These are phyloP conservation scores for Catajapyx aquilonaris DNA, from an alignment of 1,140 invertebrate genomes.

Conservation along the genomic window DNA sequence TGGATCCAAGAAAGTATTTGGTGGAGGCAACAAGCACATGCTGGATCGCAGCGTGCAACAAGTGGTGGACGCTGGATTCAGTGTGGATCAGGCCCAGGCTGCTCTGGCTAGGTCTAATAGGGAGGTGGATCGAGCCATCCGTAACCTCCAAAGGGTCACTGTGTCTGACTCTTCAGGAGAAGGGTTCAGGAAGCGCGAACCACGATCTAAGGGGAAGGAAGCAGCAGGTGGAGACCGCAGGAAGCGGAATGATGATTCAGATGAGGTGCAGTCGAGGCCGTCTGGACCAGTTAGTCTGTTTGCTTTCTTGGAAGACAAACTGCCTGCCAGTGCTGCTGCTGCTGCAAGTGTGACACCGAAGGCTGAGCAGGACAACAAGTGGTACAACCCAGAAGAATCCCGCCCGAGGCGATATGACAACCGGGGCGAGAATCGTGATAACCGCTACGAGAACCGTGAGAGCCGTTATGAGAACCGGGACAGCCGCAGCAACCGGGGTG, in stretches of 20 bases:
- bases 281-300: slow-evolving; percentile 66
- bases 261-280: slow-evolving; percentile 33
- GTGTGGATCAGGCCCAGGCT: slow-evolving; percentile 49
- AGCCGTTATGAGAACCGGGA: slow-evolving; percentile 11
- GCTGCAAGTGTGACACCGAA: too few relatives aligned
- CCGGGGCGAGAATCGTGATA: too few relatives aligned
- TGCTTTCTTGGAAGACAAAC: slow-evolving; percentile 66
- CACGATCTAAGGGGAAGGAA: slow-evolving; percentile 11
- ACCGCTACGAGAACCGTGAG: too few relatives aligned
- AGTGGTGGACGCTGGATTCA: slow-evolving; percentile 58
- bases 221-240: slow-evolving; percentile 10
- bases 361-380: too few relatives aligned
- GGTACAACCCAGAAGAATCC: too few relatives aligned
- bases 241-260: slow-evolving; percentile 14
- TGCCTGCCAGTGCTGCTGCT: too few relatives aligned
- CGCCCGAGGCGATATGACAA: too few relatives aligned
- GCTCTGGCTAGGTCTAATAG: slow-evolving; percentile 47
- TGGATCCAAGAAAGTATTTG: slow-evolving; percentile 39
- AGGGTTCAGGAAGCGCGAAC: slow-evolving; percentile 16
- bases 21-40: slow-evolving; percentile 46
- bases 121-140: slow-evolving; percentile 47
- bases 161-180: background rate
- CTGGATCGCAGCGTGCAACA: slow-evolving; percentile 57
- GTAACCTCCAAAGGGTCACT: slow-evolving; percentile 23
- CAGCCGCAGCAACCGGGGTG: slow-evolving; percentile 4